Conservation (phyloP, 1,140 invertebrate genomes). For the Contarinia nasturtii region DNA sequence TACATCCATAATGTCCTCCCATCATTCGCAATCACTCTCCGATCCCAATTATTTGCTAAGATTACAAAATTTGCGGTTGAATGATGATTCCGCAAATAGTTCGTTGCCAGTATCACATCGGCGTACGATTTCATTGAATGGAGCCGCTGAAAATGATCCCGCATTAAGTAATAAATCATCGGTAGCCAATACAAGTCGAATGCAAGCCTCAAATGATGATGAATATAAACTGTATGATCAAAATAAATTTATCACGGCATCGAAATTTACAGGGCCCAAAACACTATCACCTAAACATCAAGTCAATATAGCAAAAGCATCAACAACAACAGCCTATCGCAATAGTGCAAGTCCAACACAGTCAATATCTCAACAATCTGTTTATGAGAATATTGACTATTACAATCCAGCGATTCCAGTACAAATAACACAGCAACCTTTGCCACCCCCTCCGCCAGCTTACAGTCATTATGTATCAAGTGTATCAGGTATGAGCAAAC, state of each 20-base stretch:
- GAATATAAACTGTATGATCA: background rate
- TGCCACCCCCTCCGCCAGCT: too few species aligned
- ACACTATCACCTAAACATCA: constrained; percentile 29
- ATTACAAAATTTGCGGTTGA: background rate
- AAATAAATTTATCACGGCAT: background rate
- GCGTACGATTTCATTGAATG: too few species aligned
- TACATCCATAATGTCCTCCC: background rate
- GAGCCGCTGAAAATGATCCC: too few species aligned
- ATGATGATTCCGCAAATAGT: background rate
- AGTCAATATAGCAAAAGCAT: constrained; percentile 26
- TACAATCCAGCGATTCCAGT: constrained; percentile 29
- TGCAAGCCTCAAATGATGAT: background rate
- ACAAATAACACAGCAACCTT: constrained; percentile 31
- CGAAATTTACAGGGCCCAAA: background rate
- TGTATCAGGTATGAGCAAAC: constrained; percentile 8
- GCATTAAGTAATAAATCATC: too few species aligned
- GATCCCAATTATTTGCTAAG: background rate
- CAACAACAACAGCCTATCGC: background rate
- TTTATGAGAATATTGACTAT: constrained; percentile 69
- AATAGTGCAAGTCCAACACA: constrained; percentile 24
- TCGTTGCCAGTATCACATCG: too few species aligned
- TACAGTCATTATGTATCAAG: constrained; percentile 32
- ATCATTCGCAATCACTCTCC: background rate
- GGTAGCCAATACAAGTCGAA: too few species aligned
- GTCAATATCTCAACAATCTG: constrained; percentile 36